Evolutionary conservation across 2,888 invertebrate species (phyloP).

Genomic region (Galerucella calmariensis): DNA sequence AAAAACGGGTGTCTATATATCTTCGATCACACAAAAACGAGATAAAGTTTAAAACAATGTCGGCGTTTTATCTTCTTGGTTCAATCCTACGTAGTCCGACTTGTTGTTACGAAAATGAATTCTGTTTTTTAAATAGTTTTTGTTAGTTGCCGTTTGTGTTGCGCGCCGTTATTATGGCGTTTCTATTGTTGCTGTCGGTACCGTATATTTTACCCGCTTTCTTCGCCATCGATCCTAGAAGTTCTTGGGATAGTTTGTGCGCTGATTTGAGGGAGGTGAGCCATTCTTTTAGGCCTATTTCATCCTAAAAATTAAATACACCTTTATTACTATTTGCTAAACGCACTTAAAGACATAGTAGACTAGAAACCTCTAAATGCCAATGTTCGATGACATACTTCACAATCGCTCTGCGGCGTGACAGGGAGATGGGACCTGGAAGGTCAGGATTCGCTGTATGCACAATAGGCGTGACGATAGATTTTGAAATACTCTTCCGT

Average conservation of each 20-base stretch:
- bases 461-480: too few species aligned
- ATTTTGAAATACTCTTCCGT: too few species aligned
- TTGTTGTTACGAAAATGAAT: slow-evolving; percentile 28
- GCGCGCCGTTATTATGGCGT: slow-evolving; percentile 66
- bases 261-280: slow-evolving; percentile 93
- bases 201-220: slow-evolving; percentile 99
- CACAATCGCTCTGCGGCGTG: too few species aligned
- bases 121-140: slow-evolving; percentile 20
- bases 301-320: slow-evolving; percentile 75
- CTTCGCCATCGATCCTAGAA: slow-evolving; percentile 96
- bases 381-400: too few species aligned
- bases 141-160: slow-evolving; percentile 70
- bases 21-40: slow-evolving; percentile 31
- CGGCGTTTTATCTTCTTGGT: slow-evolving; percentile 17
- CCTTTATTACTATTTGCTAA: too few species aligned
- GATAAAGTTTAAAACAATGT: slow-evolving; percentile 39
- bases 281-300: slow-evolving; percentile 99
- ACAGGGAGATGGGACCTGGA: too few species aligned
- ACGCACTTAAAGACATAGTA: too few species aligned
- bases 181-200: slow-evolving; percentile 72
- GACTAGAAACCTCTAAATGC: too few species aligned
- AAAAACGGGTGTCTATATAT: slow-evolving; percentile 23
- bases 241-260: slow-evolving; percentile 94
- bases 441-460: too few species aligned
- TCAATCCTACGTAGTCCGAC: slow-evolving; percentile 40